These are phyloP conservation scores for Amblyjoppa proteus DNA, from an alignment of 2,888 invertebrate genomes.

Conservation along the genomic window DNA sequence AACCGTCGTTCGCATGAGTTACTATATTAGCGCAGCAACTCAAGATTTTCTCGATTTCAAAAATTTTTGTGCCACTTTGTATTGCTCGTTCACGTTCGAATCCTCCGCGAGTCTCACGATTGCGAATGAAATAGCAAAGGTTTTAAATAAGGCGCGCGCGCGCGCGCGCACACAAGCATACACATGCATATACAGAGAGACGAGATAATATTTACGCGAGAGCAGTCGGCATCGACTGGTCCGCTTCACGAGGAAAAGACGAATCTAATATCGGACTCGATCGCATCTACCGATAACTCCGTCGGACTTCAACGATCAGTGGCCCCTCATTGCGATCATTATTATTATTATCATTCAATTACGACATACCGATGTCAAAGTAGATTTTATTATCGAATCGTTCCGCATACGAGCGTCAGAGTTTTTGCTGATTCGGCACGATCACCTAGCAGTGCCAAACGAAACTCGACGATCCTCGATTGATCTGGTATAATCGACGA, in stretches of 20 bases:
- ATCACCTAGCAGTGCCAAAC: constrained; percentile 1
- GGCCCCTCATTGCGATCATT: neutral
- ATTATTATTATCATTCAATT: constrained; percentile 13
- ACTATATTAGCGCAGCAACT: constrained; percentile 17
- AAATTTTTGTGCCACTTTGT: neutral
- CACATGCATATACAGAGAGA: neutral
- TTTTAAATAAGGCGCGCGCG: neutral
- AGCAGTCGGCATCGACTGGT: neutral
- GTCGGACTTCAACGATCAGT: neutral
- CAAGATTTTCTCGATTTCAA: neutral
- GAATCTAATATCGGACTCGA: constrained; percentile 40
- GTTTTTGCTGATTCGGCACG: constrained; percentile 10
- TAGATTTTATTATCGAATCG: constrained; percentile 17
- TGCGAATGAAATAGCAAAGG: neutral
- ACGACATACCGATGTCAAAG: neutral
- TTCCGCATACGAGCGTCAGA: neutral
- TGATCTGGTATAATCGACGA: neutral
- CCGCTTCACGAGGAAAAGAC: neutral
- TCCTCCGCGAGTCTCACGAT: neutral
- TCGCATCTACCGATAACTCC: constrained; percentile 23
- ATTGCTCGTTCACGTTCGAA: neutral
- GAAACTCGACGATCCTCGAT: neutral
- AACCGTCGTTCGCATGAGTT: constrained; percentile 2
- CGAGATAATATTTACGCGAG: constrained; percentile 9
- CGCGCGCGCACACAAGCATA: neutral